phyloP scores from a whole-genome alignment of 1,140 invertebrate species.

The Atta colombica region DNA sequence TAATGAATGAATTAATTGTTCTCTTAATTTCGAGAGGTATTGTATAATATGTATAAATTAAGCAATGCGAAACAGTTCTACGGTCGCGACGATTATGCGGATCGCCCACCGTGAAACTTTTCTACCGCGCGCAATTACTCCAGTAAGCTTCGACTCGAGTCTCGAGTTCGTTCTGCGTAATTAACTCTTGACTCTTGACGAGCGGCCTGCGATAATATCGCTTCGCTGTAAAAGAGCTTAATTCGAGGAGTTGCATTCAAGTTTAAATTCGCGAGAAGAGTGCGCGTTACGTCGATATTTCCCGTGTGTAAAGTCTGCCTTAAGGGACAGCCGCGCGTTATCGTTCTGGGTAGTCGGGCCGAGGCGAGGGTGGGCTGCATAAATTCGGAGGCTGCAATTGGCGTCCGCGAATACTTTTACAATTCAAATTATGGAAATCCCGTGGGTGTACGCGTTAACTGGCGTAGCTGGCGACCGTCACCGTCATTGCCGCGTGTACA shows the following conservation, averaged over 20 bases:
- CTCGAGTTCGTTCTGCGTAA: constrained; percentile 33
- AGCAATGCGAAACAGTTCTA: constrained; percentile 29
- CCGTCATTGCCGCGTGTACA: constrained; percentile 54
- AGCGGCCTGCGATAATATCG: constrained; percentile 53
- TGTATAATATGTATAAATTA: not conserved
- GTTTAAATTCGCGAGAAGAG: constrained; percentile 42
- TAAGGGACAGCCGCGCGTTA: constrained; percentile 51
- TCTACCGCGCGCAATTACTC: constrained; percentile 43
- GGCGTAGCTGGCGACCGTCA: constrained; percentile 49
- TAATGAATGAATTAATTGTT: not conserved
- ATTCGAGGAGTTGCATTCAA: constrained; percentile 28
- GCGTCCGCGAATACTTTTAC: constrained; percentile 82
- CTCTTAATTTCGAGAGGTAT: constrained; percentile 21
- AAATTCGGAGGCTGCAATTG: constrained; percentile 81
- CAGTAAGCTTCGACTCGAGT: constrained; percentile 19
- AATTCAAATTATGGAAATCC: constrained; percentile 84
- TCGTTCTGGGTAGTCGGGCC: constrained; percentile 8
- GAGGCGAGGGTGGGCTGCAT: constrained; percentile 74
- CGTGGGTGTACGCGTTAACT: constrained; percentile 72
- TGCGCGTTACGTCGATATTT: constrained; percentile 36
- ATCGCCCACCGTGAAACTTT: constrained; percentile 41
- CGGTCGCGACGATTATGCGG: constrained; percentile 9
- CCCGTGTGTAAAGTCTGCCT: constrained; percentile 39
- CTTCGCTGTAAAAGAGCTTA: constrained; percentile 56
- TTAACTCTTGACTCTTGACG: constrained; percentile 56